Evolutionary conservation across 2,113 vertebrate species (phyloP), one percentile per base, ranked within the genome.

Genomic region (Anser brachyrhynchus): DNA sequence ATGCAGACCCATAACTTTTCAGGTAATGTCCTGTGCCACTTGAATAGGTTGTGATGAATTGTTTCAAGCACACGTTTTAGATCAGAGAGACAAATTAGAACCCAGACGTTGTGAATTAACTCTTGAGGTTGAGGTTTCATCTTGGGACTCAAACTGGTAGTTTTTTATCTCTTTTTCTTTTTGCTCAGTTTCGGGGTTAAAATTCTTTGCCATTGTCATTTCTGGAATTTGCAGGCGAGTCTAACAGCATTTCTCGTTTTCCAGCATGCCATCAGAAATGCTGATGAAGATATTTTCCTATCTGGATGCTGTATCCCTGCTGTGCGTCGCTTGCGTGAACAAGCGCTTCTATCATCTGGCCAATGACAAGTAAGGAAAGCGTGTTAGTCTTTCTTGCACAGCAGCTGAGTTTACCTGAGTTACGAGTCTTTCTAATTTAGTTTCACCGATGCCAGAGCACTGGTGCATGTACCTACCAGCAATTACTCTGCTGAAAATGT

Each of bases 191-290:
- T 92, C 81, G 29, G 41, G 46, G 77, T 66, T 33, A 33, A 94
- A 23, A 52, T 57, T 37, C 9, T 90, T 69, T 74, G 37, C 35
- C 3, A 1, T 31, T 77, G 29, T 66, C 0, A 31, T 78, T 94
- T 92, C 72, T 93, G 35, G 83, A 66, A 11, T 65, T 78, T 75
- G 19, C 26, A 52, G 78, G 21, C 46, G 51, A 70, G 5, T 72
- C 59, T 51, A 83, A 73, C 1, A 3, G 17, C 28, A 12, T 90
- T 80, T 43, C 65, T 75, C 31, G 77, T 96, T 87, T 91, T 66
- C 54, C 91, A 99, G 99, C 69, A 87, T 99, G 95, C 99, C 99
- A 35, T 85, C 97, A 83, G 99, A 99, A 95, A 89, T 99, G 33
- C 90, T 99, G 44, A 67, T 98, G 84, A 98, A 98, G 97, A 98